A percentile compares a stretch with the other conserved stretches of the same genome.
Conservation (phyloP, 2,888 invertebrate species). For the Metellina segmentata region DNA sequence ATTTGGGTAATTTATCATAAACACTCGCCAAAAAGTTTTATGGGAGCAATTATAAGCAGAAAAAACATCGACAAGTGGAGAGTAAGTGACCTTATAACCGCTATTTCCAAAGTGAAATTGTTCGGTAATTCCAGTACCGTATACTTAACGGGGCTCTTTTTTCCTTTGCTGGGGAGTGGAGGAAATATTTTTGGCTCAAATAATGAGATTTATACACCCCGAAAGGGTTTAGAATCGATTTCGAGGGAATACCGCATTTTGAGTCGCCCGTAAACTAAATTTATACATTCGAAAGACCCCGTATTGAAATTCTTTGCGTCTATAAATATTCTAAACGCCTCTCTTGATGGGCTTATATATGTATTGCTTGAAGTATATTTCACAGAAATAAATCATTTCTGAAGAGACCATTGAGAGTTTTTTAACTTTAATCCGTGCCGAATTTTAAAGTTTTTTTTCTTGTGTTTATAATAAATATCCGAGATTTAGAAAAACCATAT, state of each 20-base stretch:
- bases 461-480: too few relatives aligned
- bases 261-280: background rate
- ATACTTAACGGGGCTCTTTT: too few relatives aligned
- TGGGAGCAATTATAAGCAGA: background rate
- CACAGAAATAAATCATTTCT: background rate
- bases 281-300: background rate
- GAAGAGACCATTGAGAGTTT: background rate
- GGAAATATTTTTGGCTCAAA: background rate
- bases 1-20: slow-evolving; percentile 51
- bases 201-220: background rate
- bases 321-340: background rate
- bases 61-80: too few relatives aligned
- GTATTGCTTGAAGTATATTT: background rate
- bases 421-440: background rate
- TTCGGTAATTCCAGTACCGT: too few relatives aligned
- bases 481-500: too few relatives aligned
- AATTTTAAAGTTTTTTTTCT: background rate
- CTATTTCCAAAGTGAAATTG: too few relatives aligned
- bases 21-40: slow-evolving; percentile 13
- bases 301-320: background rate
- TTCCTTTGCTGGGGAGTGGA: background rate
- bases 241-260: background rate
- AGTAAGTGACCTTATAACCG: too few relatives aligned
- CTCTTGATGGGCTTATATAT: background rate
- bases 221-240: background rate